These are phyloP conservation scores for Hyppa rectilinea DNA, from an alignment of 2,888 invertebrate species.

Conservation along the genomic window DNA sequence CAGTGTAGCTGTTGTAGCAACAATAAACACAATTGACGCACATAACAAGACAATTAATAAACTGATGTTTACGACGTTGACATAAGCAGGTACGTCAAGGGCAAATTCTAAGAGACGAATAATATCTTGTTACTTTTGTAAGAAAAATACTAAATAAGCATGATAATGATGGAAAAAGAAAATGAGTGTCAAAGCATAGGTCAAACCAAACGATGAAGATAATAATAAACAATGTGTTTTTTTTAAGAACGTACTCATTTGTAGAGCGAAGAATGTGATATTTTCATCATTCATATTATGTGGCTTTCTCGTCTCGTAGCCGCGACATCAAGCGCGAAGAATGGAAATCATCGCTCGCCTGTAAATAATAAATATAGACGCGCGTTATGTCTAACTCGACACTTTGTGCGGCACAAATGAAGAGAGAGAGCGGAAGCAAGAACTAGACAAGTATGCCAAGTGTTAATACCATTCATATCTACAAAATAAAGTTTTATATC, in stretches of 20 bases:
- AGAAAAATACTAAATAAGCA: slow-evolving; percentile 38
- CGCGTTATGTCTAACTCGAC: slow-evolving; percentile 68
- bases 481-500: not conserved
- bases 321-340: slow-evolving; percentile 78
- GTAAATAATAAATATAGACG: slow-evolving; percentile 77
- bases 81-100: slow-evolving; percentile 60
- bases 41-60: slow-evolving; percentile 67
- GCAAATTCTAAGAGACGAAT: slow-evolving; percentile 49
- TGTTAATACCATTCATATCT: not conserved
- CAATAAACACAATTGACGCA: slow-evolving; percentile 60
- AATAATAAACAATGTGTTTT: slow-evolving; percentile 53
- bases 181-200: slow-evolving; percentile 23
- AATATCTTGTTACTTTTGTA: slow-evolving; percentile 34
- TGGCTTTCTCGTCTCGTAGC: slow-evolving; percentile 76
- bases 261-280: slow-evolving; percentile 66
- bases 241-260: slow-evolving; percentile 59
- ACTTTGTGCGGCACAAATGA: slow-evolving; percentile 47
- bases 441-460: slow-evolving; percentile 19
- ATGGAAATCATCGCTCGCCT: slow-evolving; percentile 77
- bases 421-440: slow-evolving; percentile 32
- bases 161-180: slow-evolving; percentile 27
- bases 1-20: slow-evolving; percentile 38
- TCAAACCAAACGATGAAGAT: slow-evolving; percentile 36
- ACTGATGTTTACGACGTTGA: slow-evolving; percentile 62
- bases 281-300: slow-evolving; percentile 69